Percentiles rank a stretch among this genome's conserved stretches.
phyloP scores from a whole-genome alignment of 2,797 vertebrate species.

The Mastacembelus armatus region DNA sequence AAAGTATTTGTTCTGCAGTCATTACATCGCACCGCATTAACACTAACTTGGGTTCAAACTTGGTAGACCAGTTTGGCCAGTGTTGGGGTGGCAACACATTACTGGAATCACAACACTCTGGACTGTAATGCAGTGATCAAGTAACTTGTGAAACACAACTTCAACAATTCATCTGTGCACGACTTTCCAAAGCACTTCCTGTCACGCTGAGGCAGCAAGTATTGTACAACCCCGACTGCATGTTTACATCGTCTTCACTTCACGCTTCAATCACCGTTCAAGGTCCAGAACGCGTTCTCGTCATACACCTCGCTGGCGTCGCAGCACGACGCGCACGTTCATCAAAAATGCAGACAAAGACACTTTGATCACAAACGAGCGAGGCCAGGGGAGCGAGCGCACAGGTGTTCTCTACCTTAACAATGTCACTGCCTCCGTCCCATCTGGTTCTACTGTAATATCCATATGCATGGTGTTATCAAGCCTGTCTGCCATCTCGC shows the following conservation, averaged over 20 bases:
- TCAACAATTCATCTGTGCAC: too few relatives aligned
- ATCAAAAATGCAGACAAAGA: conserved; percentile 73
- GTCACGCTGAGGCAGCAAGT: not conserved
- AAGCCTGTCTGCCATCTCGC: conserved; percentile 43
- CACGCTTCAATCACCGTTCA: conserved; percentile 28
- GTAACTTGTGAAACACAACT: too few relatives aligned
- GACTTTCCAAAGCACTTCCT: not conserved
- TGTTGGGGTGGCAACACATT: too few relatives aligned
- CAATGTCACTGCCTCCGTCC: conserved; percentile 72
- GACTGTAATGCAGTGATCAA: too few relatives aligned
- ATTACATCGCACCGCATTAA: not conserved
- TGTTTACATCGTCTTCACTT: conserved; percentile 13
- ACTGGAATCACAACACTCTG: too few relatives aligned
- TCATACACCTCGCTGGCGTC: conserved; percentile 50
- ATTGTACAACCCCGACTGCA: not conserved
- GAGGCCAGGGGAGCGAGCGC: conserved; percentile 45
- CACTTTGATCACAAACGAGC: conserved; percentile 74
- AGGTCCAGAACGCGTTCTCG: conserved; percentile 36
- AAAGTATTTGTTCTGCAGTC: not conserved
- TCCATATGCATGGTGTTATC: conserved; percentile 77
- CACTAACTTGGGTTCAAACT: too few relatives aligned
- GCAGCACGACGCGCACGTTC: conserved; percentile 56
- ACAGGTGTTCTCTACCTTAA: conserved; percentile 74
- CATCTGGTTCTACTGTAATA: conserved; percentile 75
- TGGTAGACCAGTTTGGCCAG: too few relatives aligned